Conservation (phyloP, 2,888 invertebrate species). For the Colostygia pectinataria region DNA sequence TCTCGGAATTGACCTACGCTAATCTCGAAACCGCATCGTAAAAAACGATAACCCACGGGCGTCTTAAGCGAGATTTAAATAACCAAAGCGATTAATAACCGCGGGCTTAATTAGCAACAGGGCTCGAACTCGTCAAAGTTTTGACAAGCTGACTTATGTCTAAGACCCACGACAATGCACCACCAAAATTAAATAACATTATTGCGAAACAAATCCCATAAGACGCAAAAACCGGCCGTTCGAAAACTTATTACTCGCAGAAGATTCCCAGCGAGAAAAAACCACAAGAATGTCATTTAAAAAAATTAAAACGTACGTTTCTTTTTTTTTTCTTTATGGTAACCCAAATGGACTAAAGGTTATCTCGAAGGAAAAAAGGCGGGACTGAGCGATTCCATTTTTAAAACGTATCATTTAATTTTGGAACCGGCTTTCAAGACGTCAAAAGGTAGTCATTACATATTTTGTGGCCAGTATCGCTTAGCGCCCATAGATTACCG, state of each 20-base stretch:
- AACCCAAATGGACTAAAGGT: constrained; percentile 79
- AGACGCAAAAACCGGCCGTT: constrained; percentile 66
- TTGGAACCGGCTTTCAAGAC: constrained; percentile 81
- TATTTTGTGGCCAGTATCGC: constrained; percentile 74
- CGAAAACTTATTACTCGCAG: constrained; percentile 69
- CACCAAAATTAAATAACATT: constrained; percentile 58
- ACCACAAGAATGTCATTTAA: constrained; percentile 82
- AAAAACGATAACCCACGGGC: constrained; percentile 65
- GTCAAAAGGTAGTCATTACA: constrained; percentile 82
- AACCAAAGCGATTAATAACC: constrained; percentile 74
- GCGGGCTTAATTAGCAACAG: constrained; percentile 68
- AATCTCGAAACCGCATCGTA: constrained; percentile 72
- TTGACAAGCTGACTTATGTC: constrained; percentile 65
- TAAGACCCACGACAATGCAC: constrained; percentile 58
- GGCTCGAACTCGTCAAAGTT: constrained; percentile 64
- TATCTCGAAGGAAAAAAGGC: constrained; percentile 81
- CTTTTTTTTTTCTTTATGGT: constrained; percentile 77
- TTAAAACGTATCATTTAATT: constrained; percentile 83
- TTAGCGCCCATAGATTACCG: constrained; percentile 68
- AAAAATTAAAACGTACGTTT: constrained; percentile 79
- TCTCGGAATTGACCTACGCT: constrained; percentile 71
- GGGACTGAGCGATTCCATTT: constrained; percentile 82
- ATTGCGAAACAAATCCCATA: constrained; percentile 58
- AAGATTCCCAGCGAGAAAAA: constrained; percentile 77
- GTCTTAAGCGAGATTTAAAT: constrained; percentile 67